Base-by-base conservation (phyloP, 2,113 vertebrate genomes). In the Toxotes jaculatrix region DNA sequence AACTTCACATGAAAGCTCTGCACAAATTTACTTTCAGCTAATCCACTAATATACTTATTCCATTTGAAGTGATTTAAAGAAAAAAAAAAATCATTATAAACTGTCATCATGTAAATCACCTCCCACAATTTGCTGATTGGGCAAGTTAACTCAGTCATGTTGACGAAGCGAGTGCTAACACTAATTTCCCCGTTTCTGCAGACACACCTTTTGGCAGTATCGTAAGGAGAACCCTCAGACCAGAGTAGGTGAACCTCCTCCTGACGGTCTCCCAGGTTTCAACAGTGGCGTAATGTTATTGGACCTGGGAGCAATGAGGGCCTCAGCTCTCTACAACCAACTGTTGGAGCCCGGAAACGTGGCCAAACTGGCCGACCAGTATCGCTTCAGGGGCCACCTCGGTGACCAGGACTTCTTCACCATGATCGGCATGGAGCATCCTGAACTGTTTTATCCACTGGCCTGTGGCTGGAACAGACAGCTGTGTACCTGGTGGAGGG, bases 361-460 rank as follows among this genome's bases (percentile, higher is more conserved):
- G 53, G 95, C 95, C 80, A 94, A 92, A 55, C 95, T 99, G 55
- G 95, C 98, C 0, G 94, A 97, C 65, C 96, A 97, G 89, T 99
- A 97, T 93, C 97, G 92, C 93, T 98, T 99, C 93, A 96, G 94
- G 62, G 98, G 98, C 17, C 97, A 99, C 90, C 95, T 99, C 0
- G 98, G 98, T 1, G 98, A 99, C 91, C 98, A 99, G 92, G 98
- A 99, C 94, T 99, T 99, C 94, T 99, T 99, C 91, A 97, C 97
- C 40, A 96, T 99, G 96, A 97, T 97, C 0, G 97, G 98, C 85
- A 99, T 99, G 98, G 97, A 98, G 92, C 96, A 99, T 60, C 97
- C 96, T 0, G 94, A 95, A 71, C 95, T 99, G 27, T 99, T 99
- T 91, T 94, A 97, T 0, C 85, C 95, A 10, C 95, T 99, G 3